Evolutionary conservation across 2,113 vertebrate species (phyloP), one percentile per base, ranked within the genome.

Genomic region (Fulmarus glacialis): DNA sequence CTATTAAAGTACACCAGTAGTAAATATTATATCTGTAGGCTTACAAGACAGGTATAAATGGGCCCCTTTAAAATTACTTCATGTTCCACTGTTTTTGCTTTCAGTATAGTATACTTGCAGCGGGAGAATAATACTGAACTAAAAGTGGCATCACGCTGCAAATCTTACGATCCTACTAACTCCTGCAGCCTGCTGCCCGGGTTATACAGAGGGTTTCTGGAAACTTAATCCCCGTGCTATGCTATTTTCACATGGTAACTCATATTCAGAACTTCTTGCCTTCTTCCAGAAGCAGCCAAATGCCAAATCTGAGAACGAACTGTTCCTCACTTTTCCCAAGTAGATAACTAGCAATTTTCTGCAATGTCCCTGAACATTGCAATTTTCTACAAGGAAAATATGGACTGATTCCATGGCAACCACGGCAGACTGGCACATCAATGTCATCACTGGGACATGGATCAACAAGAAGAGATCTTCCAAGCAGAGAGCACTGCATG

Each of bases 331-430:
- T 95, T 89, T 73, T 42, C 82, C 63, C 79, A 34, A 89, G 88
- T 6, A 83, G 82, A 83, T 81, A 95, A 71, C 92, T 58, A 96
- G 86, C 94, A 96, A 95, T 96, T 96, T 96, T 95, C 96, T 96
- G 77, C 92, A 78, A 58, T 68, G 89, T 92, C 86, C 90, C 90
- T 4, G 89, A 94, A 92, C 80, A 66, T 82, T 89, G 91, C 95
- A 97, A 89, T 96, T 94, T 95, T 93, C 82, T 81, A 26, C 67
- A 91, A 45, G 80, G 66, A 91, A 91, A 96, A 92, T 56, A 95
- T 8, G 24, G 89, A 48, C 73, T 47, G 75, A 29, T 87, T 75
- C 89, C 94, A 97, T 75, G 75, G 92, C 80, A 96, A 91, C 92
- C 71, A 26, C 4, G 0, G 55, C 80, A 91, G 94, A 84, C 77